Evolutionary conservation across 2,888 invertebrate species (phyloP).

Genomic region (Acleris cristana): DNA sequence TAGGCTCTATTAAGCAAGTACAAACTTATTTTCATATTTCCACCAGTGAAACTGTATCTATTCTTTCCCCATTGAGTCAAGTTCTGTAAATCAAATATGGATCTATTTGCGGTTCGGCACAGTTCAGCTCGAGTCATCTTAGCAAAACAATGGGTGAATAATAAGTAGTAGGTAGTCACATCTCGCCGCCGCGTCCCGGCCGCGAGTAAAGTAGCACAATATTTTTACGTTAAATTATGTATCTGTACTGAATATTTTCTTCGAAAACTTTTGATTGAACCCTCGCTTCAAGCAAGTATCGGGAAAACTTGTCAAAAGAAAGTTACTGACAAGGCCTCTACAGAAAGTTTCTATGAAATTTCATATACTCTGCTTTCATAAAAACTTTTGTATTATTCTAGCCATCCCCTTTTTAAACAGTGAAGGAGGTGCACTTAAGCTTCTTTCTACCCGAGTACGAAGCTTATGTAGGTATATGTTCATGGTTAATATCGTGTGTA

Average conservation of each 20-base stretch:
- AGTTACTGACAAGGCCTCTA: constrained; percentile 54
- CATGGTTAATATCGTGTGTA: too few relatives aligned
- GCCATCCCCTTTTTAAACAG: neutral
- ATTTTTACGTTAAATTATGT: constrained; percentile 36
- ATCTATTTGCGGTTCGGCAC: neutral
- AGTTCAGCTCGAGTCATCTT: too few relatives aligned
- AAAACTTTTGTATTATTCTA: constrained; percentile 43
- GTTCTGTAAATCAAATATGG: too few relatives aligned
- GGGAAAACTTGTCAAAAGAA: constrained; percentile 58
- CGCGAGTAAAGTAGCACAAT: constrained; percentile 27
- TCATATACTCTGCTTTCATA: constrained; percentile 48
- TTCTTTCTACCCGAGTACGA: too few relatives aligned
- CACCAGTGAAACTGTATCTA: neutral
- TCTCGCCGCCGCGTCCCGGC: neutral
- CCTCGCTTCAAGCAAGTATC: constrained; percentile 40
- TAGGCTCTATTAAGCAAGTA: neutral
- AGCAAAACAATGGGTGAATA: constrained; percentile 7
- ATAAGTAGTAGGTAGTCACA: too few relatives aligned
- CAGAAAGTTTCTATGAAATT: constrained; percentile 50
- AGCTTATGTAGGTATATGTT: too few relatives aligned
- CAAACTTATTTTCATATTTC: neutral
- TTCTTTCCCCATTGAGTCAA: neutral
- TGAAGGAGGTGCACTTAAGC: too few relatives aligned
- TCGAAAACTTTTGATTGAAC: constrained; percentile 49
- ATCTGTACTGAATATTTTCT: constrained; percentile 37